Conservation (phyloP, 2,888 invertebrate species). For the Chalcis sispes region DNA sequence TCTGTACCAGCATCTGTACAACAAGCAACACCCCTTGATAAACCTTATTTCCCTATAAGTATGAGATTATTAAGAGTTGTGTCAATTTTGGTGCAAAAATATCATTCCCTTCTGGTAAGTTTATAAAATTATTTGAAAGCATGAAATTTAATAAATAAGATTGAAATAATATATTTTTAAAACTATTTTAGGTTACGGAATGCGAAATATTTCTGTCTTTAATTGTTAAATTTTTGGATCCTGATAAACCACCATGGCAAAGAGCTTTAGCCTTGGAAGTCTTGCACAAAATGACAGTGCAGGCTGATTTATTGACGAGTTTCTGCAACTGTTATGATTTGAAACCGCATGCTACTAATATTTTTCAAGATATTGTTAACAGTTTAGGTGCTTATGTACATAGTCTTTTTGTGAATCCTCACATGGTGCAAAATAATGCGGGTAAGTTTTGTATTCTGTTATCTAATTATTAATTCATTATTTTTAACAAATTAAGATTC, state of each 20-base stretch:
- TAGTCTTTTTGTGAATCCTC: conserved; percentile 88
- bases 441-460: conserved; percentile 59
- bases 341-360: conserved; percentile 94
- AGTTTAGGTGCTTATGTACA: conserved; percentile 96
- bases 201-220: conserved; percentile 98
- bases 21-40: conserved; percentile 85
- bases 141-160: too few relatives aligned
- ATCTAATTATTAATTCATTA: background rate
- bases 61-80: conserved; percentile 96
- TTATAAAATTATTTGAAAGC: conserved; percentile 4
- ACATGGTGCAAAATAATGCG: conserved; percentile 78
- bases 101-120: conserved; percentile 91
- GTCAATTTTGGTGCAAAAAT: conserved; percentile 94
- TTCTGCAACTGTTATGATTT: conserved; percentile 98
- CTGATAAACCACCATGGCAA: conserved; percentile 98
- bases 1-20: conserved; percentile 79
- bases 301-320: conserved; percentile 90
- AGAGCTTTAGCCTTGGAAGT: conserved; percentile 96
- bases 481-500: background rate
- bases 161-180: conserved; percentile 1
- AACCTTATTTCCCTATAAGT: conserved; percentile 97
- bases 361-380: conserved; percentile 96
- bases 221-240: conserved; percentile 97
- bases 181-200: conserved; percentile 87
- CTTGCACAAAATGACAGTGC: conserved; percentile 93